Evolutionary conservation across 2,113 vertebrate species (phyloP).

Genomic region (Pitta sordida): DNA sequence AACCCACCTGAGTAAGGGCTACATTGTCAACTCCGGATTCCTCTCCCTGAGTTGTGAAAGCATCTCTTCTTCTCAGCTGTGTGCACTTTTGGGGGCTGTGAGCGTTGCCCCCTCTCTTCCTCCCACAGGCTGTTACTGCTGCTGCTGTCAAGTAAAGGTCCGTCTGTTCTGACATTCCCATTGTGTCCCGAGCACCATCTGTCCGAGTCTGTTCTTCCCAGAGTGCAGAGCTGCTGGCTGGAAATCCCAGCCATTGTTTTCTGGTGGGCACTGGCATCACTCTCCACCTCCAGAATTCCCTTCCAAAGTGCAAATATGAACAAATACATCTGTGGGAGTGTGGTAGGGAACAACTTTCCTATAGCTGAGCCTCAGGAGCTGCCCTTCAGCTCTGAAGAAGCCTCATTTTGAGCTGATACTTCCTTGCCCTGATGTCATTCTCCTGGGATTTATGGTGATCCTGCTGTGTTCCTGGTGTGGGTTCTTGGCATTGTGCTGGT

Average conservation of each 20-base stretch:
- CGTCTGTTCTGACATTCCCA: not conserved
- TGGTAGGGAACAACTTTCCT: not conserved
- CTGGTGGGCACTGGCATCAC: not conserved
- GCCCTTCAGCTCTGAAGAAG: not conserved
- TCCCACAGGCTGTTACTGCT: not conserved
- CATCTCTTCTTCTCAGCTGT: not conserved
- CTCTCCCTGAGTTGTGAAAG: not conserved
- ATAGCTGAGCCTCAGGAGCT: not conserved
- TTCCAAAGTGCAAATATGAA: not conserved
- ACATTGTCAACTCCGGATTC: not conserved
- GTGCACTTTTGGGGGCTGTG: constrained; percentile 12
- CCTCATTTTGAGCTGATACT: not conserved
- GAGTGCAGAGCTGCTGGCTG: not conserved
- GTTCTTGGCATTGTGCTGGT: not conserved
- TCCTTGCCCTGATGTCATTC: not conserved
- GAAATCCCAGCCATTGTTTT: not conserved
- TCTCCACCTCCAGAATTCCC: not conserved
- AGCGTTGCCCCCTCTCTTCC: not conserved
- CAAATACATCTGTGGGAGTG: accelerated
- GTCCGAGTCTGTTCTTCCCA: not conserved
- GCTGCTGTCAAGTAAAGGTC: constrained; percentile 10
- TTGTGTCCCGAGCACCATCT: not conserved
- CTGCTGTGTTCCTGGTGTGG: accelerated
- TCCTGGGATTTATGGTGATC: not conserved
- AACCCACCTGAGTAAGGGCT: not conserved